Evolutionary conservation across 2,888 invertebrate species (phyloP), one percentile per base, ranked within the genome.

Genomic region (Bugula neritina): DNA sequence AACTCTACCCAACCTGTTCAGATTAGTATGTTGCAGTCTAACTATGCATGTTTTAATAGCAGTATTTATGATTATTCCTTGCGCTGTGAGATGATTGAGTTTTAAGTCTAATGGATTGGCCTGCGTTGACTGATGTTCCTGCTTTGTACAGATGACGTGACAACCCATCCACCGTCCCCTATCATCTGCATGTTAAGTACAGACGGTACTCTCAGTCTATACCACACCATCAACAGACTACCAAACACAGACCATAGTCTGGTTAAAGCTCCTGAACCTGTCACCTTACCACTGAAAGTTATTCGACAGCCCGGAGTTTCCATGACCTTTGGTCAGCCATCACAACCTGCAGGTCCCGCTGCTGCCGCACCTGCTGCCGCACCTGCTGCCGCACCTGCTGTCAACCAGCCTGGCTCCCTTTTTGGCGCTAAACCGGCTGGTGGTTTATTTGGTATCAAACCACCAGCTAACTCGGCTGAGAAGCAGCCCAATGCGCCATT

Each of bases 161-260:
- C 27, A 5, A 63, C 63, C 13, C 63, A 63, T 31, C 63, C 63
- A 13, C 63, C 63, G 5, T 63, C 29, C 10, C 63, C 63, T 10
- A 27, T 63, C 31, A 31, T 63, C 27, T 63, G 63, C 27, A 27
- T 63, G 17, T n/a, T 63, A 31, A 63, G 63, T 63, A 63, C 63
- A 17, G 63, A 63, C 31, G 63, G 63, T 13, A 25, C 63, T 13
- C 29, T 63, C 29, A 63, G 21, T 31, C 63, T 63, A 5, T 63
- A 63, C 31, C 29, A 63, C n/a, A 27, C 63, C 5, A 63, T 63
- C 2, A 63, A 63, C 31, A 25, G 63, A 34, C 63, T 63, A 25
- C 29, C 63, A 25, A n/a, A 34, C 31, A 27, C 34, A 13, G 63
- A 63, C 29, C 63, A 63, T 31, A 13, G 31, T 63, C 63, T 63